phyloP scores from a whole-genome alignment of 2,113 vertebrate genomes.

The Lagopus muta region DNA sequence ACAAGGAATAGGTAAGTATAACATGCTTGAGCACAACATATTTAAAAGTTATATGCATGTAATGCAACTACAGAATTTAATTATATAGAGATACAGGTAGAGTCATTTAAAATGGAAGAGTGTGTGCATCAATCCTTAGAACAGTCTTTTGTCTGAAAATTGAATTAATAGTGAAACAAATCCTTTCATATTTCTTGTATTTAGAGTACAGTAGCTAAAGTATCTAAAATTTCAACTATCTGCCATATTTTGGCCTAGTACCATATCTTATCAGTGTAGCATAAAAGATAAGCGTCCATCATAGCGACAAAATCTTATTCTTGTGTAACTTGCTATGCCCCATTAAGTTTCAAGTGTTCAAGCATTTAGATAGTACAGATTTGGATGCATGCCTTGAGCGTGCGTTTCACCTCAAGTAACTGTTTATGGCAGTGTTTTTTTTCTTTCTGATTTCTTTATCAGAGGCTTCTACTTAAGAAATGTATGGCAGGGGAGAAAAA shows the following conservation, averaged over 20 bases:
- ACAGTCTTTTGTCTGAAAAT: not conserved
- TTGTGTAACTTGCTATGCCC: not conserved
- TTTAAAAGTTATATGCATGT: not conserved
- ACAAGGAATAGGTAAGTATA: not conserved
- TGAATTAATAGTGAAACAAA: not conserved
- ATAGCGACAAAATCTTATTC: not conserved
- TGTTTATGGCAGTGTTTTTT: not conserved
- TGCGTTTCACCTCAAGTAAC: not conserved
- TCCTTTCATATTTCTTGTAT: not conserved
- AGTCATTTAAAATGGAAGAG: not conserved
- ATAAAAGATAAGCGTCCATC: accelerated
- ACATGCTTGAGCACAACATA: not conserved
- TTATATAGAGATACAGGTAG: not conserved
- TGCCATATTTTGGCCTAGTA: not conserved
- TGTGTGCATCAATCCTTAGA: not conserved
- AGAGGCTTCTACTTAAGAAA: not conserved
- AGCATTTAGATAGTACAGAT: not conserved
- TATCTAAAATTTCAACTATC: not conserved
- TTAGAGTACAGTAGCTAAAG: not conserved
- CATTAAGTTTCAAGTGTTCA: not conserved
- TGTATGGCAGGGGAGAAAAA: not conserved
- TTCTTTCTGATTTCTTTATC: not conserved
- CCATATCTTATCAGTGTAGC: not conserved
- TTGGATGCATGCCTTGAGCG: not conserved
- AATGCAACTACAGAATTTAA: not conserved